Percentiles rank a stretch among this genome's conserved stretches.
phyloP scores from a whole-genome alignment of 2,888 invertebrate genomes.

The Drosophila paranaensis region DNA sequence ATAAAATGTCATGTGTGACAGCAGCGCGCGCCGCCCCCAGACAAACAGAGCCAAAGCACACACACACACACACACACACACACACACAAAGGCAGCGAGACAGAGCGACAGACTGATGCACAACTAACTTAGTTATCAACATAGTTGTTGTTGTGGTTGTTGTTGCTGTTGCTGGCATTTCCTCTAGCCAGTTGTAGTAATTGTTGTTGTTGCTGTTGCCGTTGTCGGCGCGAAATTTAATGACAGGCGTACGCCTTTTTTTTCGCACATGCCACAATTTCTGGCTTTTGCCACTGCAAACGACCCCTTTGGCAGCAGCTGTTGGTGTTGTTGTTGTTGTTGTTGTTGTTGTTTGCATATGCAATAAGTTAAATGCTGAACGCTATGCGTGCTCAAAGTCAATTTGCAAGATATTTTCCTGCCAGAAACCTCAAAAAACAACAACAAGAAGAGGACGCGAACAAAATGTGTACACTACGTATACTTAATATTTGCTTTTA shows the following conservation, averaged over 20 bases:
- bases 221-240: slow-evolving; percentile 71
- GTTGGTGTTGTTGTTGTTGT: slow-evolving; percentile 17
- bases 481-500: slow-evolving; percentile 61
- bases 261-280: slow-evolving; percentile 73
- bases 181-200: slow-evolving; percentile 25
- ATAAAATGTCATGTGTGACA: slow-evolving; percentile 76
- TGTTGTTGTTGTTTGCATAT: slow-evolving; percentile 36
- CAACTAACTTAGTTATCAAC: slow-evolving; percentile 72
- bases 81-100: background rate
- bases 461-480: slow-evolving; percentile 54
- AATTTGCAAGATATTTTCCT: slow-evolving; percentile 74
- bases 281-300: slow-evolving; percentile 37
- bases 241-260: slow-evolving; percentile 75
- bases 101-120: slow-evolving; percentile 30
- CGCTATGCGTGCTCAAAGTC: slow-evolving; percentile 72
- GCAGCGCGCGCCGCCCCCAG: slow-evolving; percentile 55
- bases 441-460: slow-evolving; percentile 16
- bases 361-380: slow-evolving; percentile 55
- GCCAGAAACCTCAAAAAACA: slow-evolving; percentile 37
- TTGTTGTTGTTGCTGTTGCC: slow-evolving; percentile 24
- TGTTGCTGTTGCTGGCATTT: slow-evolving; percentile 46
- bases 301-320: slow-evolving; percentile 29
- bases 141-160: slow-evolving; percentile 18
- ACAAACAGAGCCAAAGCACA: slow-evolving; percentile 48
- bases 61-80: background rate